Evolutionary conservation across 2,888 invertebrate genomes (phyloP).

Genomic region (Phlogophora meticulosa): DNA sequence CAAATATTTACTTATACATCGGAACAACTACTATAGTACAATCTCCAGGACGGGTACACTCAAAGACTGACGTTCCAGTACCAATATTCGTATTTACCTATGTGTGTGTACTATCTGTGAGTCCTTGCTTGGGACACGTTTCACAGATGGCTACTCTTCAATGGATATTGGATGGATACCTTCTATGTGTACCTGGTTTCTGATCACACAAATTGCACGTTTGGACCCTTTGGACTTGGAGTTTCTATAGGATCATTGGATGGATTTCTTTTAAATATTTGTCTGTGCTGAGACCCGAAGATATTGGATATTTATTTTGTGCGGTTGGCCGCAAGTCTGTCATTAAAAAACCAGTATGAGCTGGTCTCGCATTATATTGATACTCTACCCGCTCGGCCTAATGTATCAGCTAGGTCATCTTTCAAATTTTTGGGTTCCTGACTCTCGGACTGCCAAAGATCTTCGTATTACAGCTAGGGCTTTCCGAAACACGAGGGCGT

Average conservation of each 20-base stretch:
- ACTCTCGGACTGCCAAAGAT: too few relatives aligned
- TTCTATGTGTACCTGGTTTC: slow-evolving; percentile 9
- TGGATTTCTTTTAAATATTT: slow-evolving; percentile 17
- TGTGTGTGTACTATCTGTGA: slow-evolving; percentile 10
- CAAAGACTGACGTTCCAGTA: slow-evolving; percentile 16
- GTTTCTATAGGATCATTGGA: slow-evolving; percentile 15
- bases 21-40: neutral
- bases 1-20: neutral
- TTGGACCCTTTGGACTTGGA: slow-evolving; percentile 27
- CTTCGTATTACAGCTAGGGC: too few relatives aligned
- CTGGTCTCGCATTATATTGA: too few relatives aligned
- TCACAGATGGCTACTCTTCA: slow-evolving; percentile 54
- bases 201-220: slow-evolving; percentile 50
- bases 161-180: slow-evolving; percentile 44
- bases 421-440: too few relatives aligned
- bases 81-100: slow-evolving; percentile 2
- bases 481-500: too few relatives aligned
- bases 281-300: neutral
- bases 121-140: slow-evolving; percentile 36
- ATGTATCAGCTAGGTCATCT: too few relatives aligned
- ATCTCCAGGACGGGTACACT: neutral
- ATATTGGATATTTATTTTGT: neutral
- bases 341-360: too few relatives aligned
- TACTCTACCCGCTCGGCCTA: too few relatives aligned
- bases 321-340: too few relatives aligned